These are phyloP conservation scores for Malurus leucopterus DNA, from an alignment of 2,797 vertebrate species.

Conservation along the genomic window DNA sequence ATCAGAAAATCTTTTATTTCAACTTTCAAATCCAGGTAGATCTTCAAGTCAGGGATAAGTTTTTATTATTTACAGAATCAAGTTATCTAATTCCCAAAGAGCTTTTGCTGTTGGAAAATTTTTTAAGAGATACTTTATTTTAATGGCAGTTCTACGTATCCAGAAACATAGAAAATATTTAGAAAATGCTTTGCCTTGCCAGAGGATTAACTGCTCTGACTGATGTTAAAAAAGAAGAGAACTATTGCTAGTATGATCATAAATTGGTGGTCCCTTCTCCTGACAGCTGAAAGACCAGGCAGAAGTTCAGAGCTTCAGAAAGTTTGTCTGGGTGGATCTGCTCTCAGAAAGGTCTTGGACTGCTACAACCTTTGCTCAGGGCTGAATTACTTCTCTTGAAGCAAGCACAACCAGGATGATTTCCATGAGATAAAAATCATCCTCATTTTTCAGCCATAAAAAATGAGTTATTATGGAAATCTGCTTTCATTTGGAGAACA, in stretches of 20 bases:
- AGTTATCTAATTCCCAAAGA: background rate
- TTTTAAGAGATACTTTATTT: background rate
- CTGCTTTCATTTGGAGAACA: background rate
- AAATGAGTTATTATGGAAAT: background rate
- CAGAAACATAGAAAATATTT: background rate
- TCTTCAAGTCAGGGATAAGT: background rate
- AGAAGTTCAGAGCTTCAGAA: background rate
- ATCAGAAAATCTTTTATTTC: background rate
- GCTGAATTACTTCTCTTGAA: background rate
- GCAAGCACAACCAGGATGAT: background rate
- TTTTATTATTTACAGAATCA: background rate
- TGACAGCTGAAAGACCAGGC: background rate
- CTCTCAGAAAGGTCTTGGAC: background rate
- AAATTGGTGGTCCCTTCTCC: fast-evolving
- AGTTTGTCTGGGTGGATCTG: background rate
- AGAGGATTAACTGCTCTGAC: background rate
- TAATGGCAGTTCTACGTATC: fast-evolving
- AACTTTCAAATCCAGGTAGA: background rate
- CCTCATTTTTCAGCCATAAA: background rate
- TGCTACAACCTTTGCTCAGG: background rate
- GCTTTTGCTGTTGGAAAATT: background rate
- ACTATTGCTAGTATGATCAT: background rate
- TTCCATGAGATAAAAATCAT: background rate
- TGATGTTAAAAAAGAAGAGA: background rate
- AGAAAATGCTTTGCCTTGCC: background rate